Percentiles rank a stretch among this genome's conserved stretches.
Evolutionary conservation across 1,140 invertebrate genomes (phyloP).

Genomic region (Hesperophylax magnus): DNA sequence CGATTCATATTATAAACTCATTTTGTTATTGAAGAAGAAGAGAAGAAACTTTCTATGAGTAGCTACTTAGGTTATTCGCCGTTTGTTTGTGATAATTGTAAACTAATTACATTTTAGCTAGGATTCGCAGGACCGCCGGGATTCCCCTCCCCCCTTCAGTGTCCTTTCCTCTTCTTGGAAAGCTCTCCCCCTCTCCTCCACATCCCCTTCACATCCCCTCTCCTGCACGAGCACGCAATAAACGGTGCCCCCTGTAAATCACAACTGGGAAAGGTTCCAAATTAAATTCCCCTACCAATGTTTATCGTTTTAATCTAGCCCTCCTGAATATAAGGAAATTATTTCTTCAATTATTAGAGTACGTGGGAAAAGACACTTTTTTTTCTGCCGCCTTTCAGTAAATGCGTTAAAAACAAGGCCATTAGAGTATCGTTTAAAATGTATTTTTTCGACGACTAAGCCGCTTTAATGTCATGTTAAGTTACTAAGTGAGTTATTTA

Average conservation of each 20-base stretch:
- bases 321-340: constrained; percentile 26
- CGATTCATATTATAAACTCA: too few relatives aligned
- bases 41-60: constrained; percentile 32
- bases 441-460: too few relatives aligned
- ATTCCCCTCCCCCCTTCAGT: background rate
- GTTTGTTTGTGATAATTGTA: constrained; percentile 48
- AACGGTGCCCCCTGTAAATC: constrained; percentile 37
- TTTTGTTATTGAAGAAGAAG: too few relatives aligned
- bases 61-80: constrained; percentile 46
- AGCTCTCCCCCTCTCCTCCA: too few relatives aligned
- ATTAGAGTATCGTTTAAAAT: too few relatives aligned
- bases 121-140: background rate
- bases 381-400: background rate
- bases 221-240: constrained; percentile 12
- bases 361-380: constrained; percentile 12
- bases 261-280: constrained; percentile 26
- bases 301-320: constrained; percentile 32
- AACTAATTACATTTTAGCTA: constrained; percentile 46
- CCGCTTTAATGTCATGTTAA: too few relatives aligned
- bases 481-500: too few relatives aligned
- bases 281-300: constrained; percentile 45
- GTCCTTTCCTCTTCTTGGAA: background rate
- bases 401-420: background rate
- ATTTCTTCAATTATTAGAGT: constrained; percentile 24
- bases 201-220: background rate